Evolutionary conservation across 1,140 invertebrate species (phyloP).

Genomic region (Orchestia grillus): DNA sequence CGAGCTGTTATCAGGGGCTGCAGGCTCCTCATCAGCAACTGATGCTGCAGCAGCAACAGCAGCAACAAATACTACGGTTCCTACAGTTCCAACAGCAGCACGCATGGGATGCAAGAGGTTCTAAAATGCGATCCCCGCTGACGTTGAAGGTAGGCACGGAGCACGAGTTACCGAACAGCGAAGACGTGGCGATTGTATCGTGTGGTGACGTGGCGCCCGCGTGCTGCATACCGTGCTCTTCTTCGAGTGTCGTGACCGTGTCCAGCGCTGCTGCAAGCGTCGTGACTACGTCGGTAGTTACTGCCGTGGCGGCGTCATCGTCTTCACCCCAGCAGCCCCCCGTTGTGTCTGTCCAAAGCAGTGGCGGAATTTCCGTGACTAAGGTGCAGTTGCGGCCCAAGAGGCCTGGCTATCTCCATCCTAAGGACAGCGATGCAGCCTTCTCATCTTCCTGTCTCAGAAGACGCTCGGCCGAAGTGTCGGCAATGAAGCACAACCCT

Average conservation of each 20-base stretch:
- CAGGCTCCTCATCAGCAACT: background rate
- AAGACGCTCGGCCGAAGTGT: conserved; percentile 25
- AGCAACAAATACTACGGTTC: background rate
- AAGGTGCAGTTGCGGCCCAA: background rate
- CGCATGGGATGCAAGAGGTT: background rate
- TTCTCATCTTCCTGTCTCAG: background rate
- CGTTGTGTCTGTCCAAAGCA: background rate
- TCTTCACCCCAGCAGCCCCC: background rate
- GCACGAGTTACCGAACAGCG: background rate
- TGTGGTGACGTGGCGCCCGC: background rate
- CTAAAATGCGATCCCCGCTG: background rate
- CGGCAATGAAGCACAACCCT: conserved; percentile 12
- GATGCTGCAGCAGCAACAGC: background rate
- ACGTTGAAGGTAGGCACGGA: background rate
- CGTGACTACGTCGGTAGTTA: conserved; percentile 16
- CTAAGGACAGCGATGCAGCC: background rate
- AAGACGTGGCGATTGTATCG: background rate
- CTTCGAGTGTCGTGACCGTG: background rate
- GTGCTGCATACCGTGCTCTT: conserved; percentile 3
- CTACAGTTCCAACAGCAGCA: background rate
- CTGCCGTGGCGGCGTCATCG: background rate
- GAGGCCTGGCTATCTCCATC: conserved; percentile 22
- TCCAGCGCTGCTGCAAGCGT: background rate
- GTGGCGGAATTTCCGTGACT: background rate
- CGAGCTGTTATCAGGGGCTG: background rate